A percentile compares a stretch with the other conserved stretches of the same genome.
phyloP scores from a whole-genome alignment of 2,888 invertebrate genomes.

The Frankliniella intonsa region DNA sequence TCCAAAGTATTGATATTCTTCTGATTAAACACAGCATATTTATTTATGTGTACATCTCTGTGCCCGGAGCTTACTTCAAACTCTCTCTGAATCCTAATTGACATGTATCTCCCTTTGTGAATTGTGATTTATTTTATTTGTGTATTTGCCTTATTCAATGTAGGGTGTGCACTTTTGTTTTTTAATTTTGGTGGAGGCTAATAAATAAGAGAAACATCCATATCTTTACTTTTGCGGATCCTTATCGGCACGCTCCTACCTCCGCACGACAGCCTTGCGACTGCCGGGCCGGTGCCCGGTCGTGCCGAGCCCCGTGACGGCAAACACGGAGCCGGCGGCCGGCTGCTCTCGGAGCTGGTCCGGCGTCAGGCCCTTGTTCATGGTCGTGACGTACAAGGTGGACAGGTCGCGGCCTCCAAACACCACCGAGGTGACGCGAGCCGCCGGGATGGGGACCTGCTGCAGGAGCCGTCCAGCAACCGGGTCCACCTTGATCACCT shows the following conservation, averaged over 20 bases:
- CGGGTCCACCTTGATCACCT: slow-evolving; percentile 60
- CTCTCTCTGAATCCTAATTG: too few relatives aligned
- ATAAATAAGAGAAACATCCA: too few relatives aligned
- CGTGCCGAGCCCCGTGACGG: slow-evolving; percentile 47
- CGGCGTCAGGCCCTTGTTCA: slow-evolving; percentile 47
- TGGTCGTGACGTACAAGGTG: slow-evolving; percentile 63
- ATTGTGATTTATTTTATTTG: background rate
- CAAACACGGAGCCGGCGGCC: slow-evolving; percentile 51
- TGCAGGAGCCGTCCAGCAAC: slow-evolving; percentile 53
- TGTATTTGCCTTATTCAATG: background rate
- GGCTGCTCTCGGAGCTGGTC: slow-evolving; percentile 49
- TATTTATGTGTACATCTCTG: too few relatives aligned
- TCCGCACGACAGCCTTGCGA: slow-evolving; percentile 1
- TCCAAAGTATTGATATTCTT: too few relatives aligned
- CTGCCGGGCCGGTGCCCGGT: slow-evolving; percentile 42
- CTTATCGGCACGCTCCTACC: background rate
- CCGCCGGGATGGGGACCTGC: slow-evolving; percentile 55
- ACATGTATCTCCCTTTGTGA: background rate
- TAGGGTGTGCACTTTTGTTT: background rate
- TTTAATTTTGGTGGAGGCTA: background rate
- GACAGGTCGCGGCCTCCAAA: slow-evolving; percentile 64
- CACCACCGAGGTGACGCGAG: slow-evolving; percentile 61
- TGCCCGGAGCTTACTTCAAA: too few relatives aligned
- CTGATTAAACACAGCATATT: too few relatives aligned
- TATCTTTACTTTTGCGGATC: background rate